A percentile compares a stretch with the other conserved stretches of the same genome.
These are phyloP conservation scores for Nesospiza acunhae DNA, from an alignment of 2,113 vertebrate genomes.

Conservation along the genomic window DNA sequence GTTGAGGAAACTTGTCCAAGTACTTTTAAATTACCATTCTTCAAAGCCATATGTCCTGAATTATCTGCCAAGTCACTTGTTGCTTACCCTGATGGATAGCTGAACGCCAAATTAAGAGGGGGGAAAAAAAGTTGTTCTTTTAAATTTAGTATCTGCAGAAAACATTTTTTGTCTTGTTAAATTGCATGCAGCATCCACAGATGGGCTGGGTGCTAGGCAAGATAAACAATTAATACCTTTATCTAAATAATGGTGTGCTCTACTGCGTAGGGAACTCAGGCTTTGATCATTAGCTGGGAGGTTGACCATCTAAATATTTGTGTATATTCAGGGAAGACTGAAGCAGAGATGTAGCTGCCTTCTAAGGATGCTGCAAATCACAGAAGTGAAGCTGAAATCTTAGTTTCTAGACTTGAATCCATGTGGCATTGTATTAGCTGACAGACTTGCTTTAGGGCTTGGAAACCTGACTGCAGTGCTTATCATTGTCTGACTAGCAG, in stretches of 20 bases:
- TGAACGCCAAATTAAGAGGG: neutral
- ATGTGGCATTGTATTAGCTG: neutral
- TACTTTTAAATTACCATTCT: constrained; percentile 38
- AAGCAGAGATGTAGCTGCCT: neutral
- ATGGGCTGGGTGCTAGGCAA: neutral
- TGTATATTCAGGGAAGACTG: neutral
- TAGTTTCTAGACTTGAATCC: neutral
- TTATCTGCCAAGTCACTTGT: constrained; percentile 45
- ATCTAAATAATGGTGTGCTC: neutral
- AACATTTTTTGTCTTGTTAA: neutral
- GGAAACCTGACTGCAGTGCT: neutral
- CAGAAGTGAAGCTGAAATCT: neutral
- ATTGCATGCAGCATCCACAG: neutral
- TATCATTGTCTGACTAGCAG: neutral
- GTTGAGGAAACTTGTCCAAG: neutral
- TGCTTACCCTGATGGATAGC: neutral
- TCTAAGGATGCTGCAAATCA: neutral
- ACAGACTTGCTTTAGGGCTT: neutral
- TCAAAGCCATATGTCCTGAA: constrained; percentile 36
- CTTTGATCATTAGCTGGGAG: neutral
- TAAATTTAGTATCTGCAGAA: neutral
- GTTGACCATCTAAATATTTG: neutral
- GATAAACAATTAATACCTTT: neutral
- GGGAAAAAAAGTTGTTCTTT: neutral
- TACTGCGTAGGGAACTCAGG: neutral